Conservation (phyloP, 2,888 invertebrate species). For the Drosophila merina region DNA sequence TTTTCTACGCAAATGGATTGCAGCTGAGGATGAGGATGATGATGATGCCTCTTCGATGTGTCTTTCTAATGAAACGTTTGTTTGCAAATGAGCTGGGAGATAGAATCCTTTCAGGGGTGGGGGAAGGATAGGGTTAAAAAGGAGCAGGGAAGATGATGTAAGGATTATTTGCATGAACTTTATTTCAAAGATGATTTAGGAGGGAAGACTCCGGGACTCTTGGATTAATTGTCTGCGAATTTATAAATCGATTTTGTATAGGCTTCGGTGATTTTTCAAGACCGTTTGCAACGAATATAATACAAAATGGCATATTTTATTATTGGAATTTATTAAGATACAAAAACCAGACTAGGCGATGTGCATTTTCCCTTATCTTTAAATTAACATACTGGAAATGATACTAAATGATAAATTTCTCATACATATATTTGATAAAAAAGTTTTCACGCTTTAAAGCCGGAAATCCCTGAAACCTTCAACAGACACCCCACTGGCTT, state of each 20-base stretch:
- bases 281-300: neutral
- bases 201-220: constrained; percentile 6
- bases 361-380: neutral
- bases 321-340: neutral
- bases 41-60: constrained; percentile 16
- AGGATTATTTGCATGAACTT: constrained; percentile 44
- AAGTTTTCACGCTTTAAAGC: neutral
- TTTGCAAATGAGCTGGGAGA: constrained; percentile 36
- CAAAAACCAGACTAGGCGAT: neutral
- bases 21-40: constrained; percentile 34
- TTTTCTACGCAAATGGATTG: constrained; percentile 35
- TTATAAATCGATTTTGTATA: constrained; percentile 26
- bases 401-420: neutral
- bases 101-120: constrained; percentile 13
- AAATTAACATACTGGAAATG: neutral
- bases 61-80: constrained; percentile 43
- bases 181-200: constrained; percentile 33
- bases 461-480: neutral
- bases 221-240: constrained; percentile 31
- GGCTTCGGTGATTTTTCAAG: neutral
- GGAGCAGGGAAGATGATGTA: constrained; percentile 6
- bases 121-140: constrained; percentile 3
- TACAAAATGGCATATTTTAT: neutral
- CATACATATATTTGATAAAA: neutral
- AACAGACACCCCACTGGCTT: neutral